Evolutionary conservation across 1,140 invertebrate species (phyloP).

Genomic region (Medauroidea extradentata): DNA sequence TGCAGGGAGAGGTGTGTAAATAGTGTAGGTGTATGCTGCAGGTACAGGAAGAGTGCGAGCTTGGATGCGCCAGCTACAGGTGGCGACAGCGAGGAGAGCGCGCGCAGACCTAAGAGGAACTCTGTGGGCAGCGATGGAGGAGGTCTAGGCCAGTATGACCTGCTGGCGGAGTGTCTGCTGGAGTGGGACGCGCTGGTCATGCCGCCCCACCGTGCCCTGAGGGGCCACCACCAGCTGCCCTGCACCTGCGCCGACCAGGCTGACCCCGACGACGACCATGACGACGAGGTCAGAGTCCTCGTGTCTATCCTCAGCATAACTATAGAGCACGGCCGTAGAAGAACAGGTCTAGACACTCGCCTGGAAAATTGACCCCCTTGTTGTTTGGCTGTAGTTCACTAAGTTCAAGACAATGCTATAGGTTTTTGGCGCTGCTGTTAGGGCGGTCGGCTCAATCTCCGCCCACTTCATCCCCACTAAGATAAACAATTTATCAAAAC

Average conservation of each 20-base stretch:
- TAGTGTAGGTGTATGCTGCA: background rate
- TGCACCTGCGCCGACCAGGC: constrained; percentile 49
- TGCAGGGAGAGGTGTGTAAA: no score
- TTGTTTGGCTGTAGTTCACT: no score
- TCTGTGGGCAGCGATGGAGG: constrained; percentile 40
- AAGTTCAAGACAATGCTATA: no score
- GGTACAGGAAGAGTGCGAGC: constrained; percentile 56
- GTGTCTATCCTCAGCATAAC: background rate
- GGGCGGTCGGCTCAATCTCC: no score
- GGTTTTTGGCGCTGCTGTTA: no score
- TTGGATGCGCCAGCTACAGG: constrained; percentile 53
- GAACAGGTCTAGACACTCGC: no score
- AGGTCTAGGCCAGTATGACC: background rate
- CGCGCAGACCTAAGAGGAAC: background rate
- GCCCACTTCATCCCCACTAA: no score
- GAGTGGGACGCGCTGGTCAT: constrained; percentile 48
- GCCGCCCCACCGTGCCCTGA: constrained; percentile 45
- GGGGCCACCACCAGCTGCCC: constrained; percentile 42
- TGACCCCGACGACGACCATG: constrained; percentile 2
- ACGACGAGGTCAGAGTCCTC: constrained; percentile 39
- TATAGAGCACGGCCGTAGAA: no score
- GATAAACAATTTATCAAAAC: no score
- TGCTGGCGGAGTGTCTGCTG: constrained; percentile 28
- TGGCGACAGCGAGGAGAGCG: background rate
- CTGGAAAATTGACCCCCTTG: no score